These are phyloP conservation scores for Mormyrus iriodes DNA, from an alignment of 2,113 vertebrate species.

Conservation along the genomic window DNA sequence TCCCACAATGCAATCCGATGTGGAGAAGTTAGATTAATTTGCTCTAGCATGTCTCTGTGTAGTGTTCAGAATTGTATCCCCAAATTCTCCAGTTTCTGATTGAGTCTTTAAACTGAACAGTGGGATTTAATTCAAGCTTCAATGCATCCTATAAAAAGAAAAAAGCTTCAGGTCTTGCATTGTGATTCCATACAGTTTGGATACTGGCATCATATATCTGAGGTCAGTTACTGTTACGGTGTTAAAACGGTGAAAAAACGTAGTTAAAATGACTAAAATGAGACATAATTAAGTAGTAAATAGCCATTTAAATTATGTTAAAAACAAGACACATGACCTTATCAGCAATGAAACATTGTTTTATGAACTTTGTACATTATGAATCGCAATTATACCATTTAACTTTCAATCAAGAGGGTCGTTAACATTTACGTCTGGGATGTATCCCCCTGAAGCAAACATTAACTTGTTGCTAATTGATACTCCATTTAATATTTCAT, in stretches of 20 bases:
- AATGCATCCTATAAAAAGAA: neutral
- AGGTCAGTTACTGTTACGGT: neutral
- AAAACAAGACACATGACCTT: neutral
- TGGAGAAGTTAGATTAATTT: neutral
- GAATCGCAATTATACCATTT: neutral
- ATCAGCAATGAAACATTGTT: neutral
- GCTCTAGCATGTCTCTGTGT: neutral
- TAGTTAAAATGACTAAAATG: neutral
- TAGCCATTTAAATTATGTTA: neutral
- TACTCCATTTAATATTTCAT: neutral
- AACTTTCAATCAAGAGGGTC: neutral
- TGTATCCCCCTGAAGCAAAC: neutral
- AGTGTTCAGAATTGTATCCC: neutral
- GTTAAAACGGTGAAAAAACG: neutral
- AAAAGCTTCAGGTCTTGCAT: neutral
- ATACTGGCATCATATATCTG: neutral
- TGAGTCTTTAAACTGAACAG: neutral
- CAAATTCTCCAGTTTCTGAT: neutral
- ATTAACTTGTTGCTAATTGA: neutral
- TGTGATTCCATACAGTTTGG: neutral
- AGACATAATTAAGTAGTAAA: neutral
- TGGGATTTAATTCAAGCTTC: neutral
- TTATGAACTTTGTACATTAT: neutral
- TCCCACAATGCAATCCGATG: neutral
- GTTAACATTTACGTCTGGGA: neutral